Conservation (phyloP, 2,888 invertebrate genomes). For the Antitype chi region DNA sequence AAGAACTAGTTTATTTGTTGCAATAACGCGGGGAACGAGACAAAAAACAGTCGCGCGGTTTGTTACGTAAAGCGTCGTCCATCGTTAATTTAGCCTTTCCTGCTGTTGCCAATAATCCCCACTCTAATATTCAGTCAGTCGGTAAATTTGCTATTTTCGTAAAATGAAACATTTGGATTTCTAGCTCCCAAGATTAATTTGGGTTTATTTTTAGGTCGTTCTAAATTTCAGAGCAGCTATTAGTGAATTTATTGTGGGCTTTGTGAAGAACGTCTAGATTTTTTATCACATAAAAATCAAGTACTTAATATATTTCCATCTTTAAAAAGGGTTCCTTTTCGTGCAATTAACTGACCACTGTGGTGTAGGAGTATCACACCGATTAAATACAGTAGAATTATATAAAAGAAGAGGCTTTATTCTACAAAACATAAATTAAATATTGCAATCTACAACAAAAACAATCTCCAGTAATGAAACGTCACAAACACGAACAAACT, state of each 20-base stretch:
- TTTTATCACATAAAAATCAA: slow-evolving; percentile 1
- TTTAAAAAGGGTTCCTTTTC: background rate
- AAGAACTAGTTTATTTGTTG: slow-evolving; percentile 49
- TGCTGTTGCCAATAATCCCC: slow-evolving; percentile 31
- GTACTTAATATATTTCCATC: background rate
- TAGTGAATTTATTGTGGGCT: background rate
- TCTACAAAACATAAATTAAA: background rate
- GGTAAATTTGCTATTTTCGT: slow-evolving; percentile 25
- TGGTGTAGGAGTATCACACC: background rate
- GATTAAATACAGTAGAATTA: background rate
- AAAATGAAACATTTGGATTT: slow-evolving; percentile 22
- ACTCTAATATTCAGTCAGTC: slow-evolving; percentile 1
- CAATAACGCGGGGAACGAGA: slow-evolving; percentile 37
- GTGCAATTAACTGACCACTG: background rate
- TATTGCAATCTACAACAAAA: slow-evolving; percentile 11
- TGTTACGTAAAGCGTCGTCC: slow-evolving; percentile 33
- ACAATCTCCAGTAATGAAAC: slow-evolving; percentile 47
- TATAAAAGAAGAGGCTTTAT: background rate
- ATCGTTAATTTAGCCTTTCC: slow-evolving; percentile 42
- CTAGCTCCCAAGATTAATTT: slow-evolving; percentile 4
- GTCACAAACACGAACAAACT: slow-evolving; percentile 48
- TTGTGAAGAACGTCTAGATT: background rate
- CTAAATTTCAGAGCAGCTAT: background rate
- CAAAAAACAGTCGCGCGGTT: slow-evolving; percentile 29
- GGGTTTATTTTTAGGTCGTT: background rate